A percentile compares a stretch with the other conserved stretches of the same genome.
phyloP scores from a whole-genome alignment of 2,888 invertebrate genomes.

The Ephialtes manifestator region DNA sequence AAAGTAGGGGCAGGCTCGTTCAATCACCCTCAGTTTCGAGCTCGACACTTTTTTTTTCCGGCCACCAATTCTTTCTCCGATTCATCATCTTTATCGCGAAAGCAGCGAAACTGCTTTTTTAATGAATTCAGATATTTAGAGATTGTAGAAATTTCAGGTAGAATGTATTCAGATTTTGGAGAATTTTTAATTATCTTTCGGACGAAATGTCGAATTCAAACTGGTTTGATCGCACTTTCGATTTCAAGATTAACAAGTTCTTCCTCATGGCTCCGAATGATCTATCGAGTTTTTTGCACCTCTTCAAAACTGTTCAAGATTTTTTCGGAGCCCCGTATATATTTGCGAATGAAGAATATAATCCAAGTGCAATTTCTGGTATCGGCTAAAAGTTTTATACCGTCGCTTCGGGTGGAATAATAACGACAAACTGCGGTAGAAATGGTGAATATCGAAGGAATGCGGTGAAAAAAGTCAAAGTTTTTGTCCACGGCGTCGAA shows the following conservation, averaged over 20 bases:
- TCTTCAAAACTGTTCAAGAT: too few species aligned
- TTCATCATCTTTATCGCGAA: too few species aligned
- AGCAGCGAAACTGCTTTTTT: neutral
- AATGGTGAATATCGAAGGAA: neutral
- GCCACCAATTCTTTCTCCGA: too few species aligned
- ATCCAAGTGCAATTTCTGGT: neutral
- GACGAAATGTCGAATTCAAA: neutral
- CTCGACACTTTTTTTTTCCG: slow-evolving; percentile 14
- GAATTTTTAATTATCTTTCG: neutral
- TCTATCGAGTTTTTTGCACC: neutral
- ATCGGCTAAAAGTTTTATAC: too few species aligned
- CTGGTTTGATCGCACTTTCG: neutral
- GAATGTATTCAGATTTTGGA: neutral
- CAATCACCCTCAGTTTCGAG: slow-evolving; percentile 8
- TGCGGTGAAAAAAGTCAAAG: neutral
- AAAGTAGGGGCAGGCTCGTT: slow-evolving; percentile 30
- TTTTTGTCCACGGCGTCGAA: neutral
- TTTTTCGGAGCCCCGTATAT: too few species aligned
- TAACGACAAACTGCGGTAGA: neutral
- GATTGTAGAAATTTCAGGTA: neutral
- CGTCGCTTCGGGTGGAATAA: too few species aligned
- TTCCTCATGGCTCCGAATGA: neutral
- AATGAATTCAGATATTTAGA: neutral
- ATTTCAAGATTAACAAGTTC: neutral
- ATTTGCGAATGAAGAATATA: neutral